Base-by-base conservation (phyloP, 2,888 invertebrate genomes). In the Cheiracanthium punctorium region DNA sequence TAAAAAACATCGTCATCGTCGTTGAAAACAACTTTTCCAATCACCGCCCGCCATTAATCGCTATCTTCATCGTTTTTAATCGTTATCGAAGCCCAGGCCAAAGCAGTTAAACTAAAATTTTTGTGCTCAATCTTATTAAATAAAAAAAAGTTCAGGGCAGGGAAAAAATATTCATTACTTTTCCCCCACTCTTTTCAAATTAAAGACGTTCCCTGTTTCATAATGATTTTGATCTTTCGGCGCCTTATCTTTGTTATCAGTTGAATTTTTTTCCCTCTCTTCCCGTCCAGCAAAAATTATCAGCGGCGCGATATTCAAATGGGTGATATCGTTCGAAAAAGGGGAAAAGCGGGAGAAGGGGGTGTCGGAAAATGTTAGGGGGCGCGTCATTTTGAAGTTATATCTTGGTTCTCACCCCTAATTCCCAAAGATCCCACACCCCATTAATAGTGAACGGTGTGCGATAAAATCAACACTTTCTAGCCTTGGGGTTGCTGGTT, bases 51-150 rank as follows among this genome's bases (percentile, higher is more conserved):
- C 73, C 84, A 85, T 85, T 85, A 85, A 85, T 85, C 77, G 82
- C 74, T 85, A 85, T 85, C 84, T 72, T 73, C 65, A 85, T 85
- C 84, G 84, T 70, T 85, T 85, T 85, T 85, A 85, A 85, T 85
- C 84, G 84, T 80, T 85, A 85, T 85, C 84, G 84, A 79, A 79
- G 84, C 74, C 79, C 84, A 37, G 84, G 84, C 84, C 84, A 85
- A 85, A 79, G 84, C 84, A 80, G 84, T 85, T 85, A 85, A 85
- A 85, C 84, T 85, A 80, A 85, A 85, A 85, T 79, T 85, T 85
- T 58, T 85, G 67, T 79, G 41, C 17, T 69, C 84, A 79, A 85
- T 85, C 84, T 85, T 85, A 85, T 85, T 85, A 85, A 85, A 85
- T 85, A 70, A 85, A 85, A 74, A 85, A 71, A 85, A 58, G 65